Percentiles rank a stretch among this genome's conserved stretches.
Evolutionary conservation across 2,888 invertebrate genomes (phyloP).

Genomic region (Tipula lateralis): DNA sequence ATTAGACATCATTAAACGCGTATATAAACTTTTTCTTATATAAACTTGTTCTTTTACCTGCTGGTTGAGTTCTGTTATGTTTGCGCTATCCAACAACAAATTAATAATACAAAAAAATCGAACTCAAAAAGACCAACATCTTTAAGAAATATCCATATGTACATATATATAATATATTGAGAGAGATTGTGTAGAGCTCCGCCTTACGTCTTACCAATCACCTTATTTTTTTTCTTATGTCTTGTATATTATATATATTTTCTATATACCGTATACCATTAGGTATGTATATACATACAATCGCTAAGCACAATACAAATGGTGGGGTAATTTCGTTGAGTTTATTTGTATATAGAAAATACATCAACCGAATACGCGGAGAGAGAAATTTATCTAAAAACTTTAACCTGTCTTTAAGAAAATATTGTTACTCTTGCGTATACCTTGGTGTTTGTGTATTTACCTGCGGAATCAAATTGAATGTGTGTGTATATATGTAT

Average conservation of each 20-base stretch:
- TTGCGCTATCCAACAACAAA: background rate
- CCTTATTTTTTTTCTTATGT: background rate
- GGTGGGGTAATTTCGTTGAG: background rate
- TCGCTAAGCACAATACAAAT: background rate
- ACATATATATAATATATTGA: background rate
- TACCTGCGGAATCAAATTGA: background rate
- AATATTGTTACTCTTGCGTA: background rate
- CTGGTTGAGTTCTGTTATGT: background rate
- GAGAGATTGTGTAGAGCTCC: background rate
- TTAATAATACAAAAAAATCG: background rate
- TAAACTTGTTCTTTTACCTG: conserved; percentile 24
- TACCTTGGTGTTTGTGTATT: background rate
- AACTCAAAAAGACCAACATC: background rate
- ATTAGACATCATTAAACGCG: conserved; percentile 3
- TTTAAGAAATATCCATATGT: background rate
- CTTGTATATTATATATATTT: background rate
- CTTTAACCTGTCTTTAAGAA: background rate
- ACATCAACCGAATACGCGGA: background rate
- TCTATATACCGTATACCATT: background rate
- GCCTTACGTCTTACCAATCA: conserved; percentile 5
- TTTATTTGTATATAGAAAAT: background rate
- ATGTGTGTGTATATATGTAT: background rate
- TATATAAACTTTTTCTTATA: background rate
- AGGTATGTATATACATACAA: background rate
- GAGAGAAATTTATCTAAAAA: background rate